phyloP scores from a whole-genome alignment of 92 coral and sea anemone species.

The Palythoa heliodiscus region DNA sequence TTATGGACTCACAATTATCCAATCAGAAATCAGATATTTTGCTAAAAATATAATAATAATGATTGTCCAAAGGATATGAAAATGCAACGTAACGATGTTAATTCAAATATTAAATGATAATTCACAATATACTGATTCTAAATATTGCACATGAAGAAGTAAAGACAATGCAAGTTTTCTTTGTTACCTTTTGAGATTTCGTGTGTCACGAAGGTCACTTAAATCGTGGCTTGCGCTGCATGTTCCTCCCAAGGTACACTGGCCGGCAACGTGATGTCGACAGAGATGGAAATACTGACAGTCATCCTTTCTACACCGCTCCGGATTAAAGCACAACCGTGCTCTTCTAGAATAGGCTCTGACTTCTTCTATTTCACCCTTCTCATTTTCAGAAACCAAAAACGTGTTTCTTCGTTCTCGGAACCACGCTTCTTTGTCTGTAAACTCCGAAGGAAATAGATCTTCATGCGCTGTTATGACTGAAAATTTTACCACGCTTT shows the following conservation, averaged over 20 bases:
- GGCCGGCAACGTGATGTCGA: slow-evolving; percentile 34
- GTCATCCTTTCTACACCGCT: slow-evolving; percentile 32
- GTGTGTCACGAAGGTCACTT: neutral
- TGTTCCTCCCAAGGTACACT: slow-evolving; percentile 25
- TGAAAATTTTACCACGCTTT: slow-evolving; percentile 59
- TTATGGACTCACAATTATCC: too few species aligned
- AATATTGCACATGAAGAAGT: neutral
- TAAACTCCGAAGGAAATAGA: slow-evolving; percentile 54
- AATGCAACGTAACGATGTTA: too few species aligned
- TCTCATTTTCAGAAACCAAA: slow-evolving; percentile 48
- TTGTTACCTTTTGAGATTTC: slow-evolving; percentile 28
- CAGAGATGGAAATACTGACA: slow-evolving; percentile 61
- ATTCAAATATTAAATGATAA: neutral
- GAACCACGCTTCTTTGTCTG: slow-evolving; percentile 70
- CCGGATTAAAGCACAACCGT: slow-evolving; percentile 68
- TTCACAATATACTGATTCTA: neutral
- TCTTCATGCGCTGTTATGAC: slow-evolving; percentile 52
- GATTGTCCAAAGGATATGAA: too few species aligned
- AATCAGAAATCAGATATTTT: too few species aligned
- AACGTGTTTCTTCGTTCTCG: slow-evolving; percentile 50
- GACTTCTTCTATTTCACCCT: slow-evolving; percentile 67
- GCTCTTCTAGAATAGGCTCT: slow-evolving; percentile 52
- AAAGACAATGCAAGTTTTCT: neutral
- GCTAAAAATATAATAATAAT: too few species aligned
- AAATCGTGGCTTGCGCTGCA: slow-evolving; percentile 37